Evolutionary conservation across 2,888 invertebrate species (phyloP), one percentile per base, ranked within the genome.

Genomic region (Rhamphomyia laevipes): DNA sequence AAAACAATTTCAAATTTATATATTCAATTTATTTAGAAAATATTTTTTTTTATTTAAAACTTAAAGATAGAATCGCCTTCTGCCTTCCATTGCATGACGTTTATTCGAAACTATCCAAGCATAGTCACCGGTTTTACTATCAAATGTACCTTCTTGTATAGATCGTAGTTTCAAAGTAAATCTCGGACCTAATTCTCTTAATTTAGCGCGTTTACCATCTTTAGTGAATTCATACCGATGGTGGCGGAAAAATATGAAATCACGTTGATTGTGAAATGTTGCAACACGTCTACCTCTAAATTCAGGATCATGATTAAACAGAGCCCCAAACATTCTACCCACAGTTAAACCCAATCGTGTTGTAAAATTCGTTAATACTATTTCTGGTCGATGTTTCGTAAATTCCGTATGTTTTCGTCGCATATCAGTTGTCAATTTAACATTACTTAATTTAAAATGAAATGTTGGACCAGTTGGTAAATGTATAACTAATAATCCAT

Each of bases 181-280:
- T 57, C 96, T 75, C 0, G 99, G 99, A 0, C 99, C 99, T n/a
- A 99, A 71, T 70, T 99, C 99, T 49, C 87, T 80, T 35, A 99
- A 74, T 59, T 77, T 82, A 0, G 84, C 81, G 16, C 77, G 77
- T 59, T 80, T 81, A 1, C 83, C 82, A 51, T 89, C 86, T 48
- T 81, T 77, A 56, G 89, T 84, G 70, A 95, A 94, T 62, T 91
- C 88, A 67, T 95, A 94, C 82, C 94, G 81, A 70, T 99, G 96
- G 71, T 99, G 96, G 50, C 99, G 80, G 67, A 99, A 96, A 74
- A 99, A 99, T 59, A 99, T 91, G 66, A 89, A 99, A 74, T 99
- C 99, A 51, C 99, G 77, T 69, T 99, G 99, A 73, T 99, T 99
- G 71, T 99, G 99, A 68, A 99, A 96, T 30, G 97, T 96, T 53